Evolutionary conservation across 1,140 invertebrate species (phyloP).

Genomic region (Latrodectus geometricus): DNA sequence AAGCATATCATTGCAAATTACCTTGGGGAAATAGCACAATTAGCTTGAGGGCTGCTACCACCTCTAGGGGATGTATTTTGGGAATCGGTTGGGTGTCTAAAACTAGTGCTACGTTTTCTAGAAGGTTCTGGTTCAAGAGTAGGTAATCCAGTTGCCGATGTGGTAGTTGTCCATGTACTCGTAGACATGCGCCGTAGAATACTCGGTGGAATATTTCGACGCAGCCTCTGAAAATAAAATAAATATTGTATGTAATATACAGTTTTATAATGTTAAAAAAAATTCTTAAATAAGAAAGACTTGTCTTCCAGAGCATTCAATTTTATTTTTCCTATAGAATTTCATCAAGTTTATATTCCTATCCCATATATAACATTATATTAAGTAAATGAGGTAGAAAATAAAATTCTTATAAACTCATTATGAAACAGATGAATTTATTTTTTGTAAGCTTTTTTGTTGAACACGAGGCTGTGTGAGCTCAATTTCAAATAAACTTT

Average conservation of each 20-base stretch:
- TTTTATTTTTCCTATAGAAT: too few species aligned
- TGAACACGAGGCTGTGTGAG: too few species aligned
- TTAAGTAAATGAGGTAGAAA: too few species aligned
- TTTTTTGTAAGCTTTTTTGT: too few species aligned
- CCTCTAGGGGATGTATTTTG: conserved; percentile 46
- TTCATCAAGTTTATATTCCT: too few species aligned
- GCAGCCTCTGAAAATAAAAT: conserved; percentile 64
- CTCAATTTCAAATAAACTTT: too few species aligned
- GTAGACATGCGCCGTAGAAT: conserved; percentile 70
- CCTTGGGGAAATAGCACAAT: conserved; percentile 46
- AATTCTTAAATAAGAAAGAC: too few species aligned
- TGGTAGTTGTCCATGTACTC: conserved; percentile 72
- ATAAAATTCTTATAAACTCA: too few species aligned
- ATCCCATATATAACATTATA: too few species aligned
- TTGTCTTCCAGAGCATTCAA: too few species aligned
- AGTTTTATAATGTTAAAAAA: neutral
- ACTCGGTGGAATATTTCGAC: conserved; percentile 67
- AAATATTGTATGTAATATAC: neutral
- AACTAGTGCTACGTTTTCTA: conserved; percentile 71
- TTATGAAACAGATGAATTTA: too few species aligned
- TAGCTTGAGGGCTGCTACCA: conserved; percentile 30
- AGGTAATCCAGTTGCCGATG: conserved; percentile 74
- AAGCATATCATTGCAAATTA: neutral
- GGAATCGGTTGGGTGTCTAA: conserved; percentile 63
- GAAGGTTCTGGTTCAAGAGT: conserved; percentile 72